Conservation (phyloP, 2,113 vertebrate genomes). For the Lagopus leucura region DNA sequence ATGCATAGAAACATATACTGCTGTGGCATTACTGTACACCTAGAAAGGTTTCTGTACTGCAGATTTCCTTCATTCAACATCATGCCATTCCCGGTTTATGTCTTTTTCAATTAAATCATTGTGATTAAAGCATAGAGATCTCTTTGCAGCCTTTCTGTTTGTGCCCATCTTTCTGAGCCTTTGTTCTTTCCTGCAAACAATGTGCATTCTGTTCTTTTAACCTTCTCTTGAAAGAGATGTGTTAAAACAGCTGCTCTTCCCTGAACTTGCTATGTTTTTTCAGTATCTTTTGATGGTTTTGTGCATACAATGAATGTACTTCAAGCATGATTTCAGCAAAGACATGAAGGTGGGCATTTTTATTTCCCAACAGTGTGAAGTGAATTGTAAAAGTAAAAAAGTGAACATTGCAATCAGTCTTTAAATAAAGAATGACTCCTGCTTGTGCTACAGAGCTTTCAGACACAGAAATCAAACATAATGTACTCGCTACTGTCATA, state of each 20-base stretch:
- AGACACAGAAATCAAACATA: conserved; percentile 23
- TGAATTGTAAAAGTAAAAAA: neutral
- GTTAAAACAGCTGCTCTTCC: neutral
- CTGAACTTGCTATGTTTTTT: neutral
- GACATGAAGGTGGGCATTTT: neutral
- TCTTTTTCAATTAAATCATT: conserved; percentile 1
- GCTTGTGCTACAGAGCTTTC: neutral
- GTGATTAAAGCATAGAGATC: neutral
- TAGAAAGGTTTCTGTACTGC: neutral
- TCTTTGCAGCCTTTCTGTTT: neutral
- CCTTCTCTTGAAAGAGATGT: neutral
- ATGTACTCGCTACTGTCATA: neutral
- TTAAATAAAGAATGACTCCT: neutral
- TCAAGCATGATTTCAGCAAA: neutral
- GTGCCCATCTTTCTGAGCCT: neutral
- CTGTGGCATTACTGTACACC: neutral
- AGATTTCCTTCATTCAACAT: neutral
- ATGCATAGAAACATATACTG: neutral
- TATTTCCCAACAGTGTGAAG: neutral
- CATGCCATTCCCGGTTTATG: neutral
- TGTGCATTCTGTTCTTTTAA: neutral
- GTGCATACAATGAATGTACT: neutral
- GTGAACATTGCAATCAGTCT: neutral
- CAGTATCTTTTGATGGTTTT: neutral
- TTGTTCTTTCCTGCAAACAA: neutral